These are phyloP conservation scores for Hypsopygia costalis DNA, from an alignment of 2,888 invertebrate genomes.

Conservation along the genomic window DNA sequence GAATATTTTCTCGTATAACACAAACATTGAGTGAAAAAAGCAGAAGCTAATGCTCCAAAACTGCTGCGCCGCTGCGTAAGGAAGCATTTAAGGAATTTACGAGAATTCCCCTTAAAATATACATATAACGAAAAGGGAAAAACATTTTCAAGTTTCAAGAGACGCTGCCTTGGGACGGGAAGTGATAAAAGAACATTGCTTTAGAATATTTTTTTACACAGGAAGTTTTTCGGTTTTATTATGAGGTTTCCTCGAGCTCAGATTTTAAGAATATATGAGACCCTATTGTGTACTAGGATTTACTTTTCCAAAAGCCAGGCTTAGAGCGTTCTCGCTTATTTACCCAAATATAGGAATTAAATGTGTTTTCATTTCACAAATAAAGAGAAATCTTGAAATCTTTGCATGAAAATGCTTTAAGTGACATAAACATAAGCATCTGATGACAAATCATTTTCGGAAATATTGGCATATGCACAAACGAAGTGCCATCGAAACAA, in stretches of 20 bases:
- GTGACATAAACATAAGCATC: too few relatives aligned
- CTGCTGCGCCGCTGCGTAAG: constrained; percentile 36
- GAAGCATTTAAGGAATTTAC: constrained; percentile 53
- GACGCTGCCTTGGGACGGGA: constrained; percentile 30
- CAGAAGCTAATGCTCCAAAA: constrained; percentile 31
- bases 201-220: constrained; percentile 34
- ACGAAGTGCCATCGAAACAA: too few relatives aligned
- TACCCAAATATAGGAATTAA: too few relatives aligned
- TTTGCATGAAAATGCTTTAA: too few relatives aligned
- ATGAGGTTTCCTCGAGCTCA: constrained; percentile 27
- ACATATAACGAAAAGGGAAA: constrained; percentile 39
- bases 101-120: constrained; percentile 48
- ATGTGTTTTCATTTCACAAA: too few relatives aligned
- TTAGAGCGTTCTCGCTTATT: background rate
- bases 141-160: constrained; percentile 42
- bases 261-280: constrained; percentile 16
- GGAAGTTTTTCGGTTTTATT: constrained; percentile 28
- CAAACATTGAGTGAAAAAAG: constrained; percentile 18
- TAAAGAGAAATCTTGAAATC: too few relatives aligned
- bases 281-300: constrained; percentile 8
- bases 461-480: too few relatives aligned
- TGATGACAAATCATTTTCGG: too few relatives aligned
- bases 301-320: background rate
- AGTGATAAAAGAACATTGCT: constrained; percentile 43
- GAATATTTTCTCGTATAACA: constrained; percentile 10